Percentiles rank a stretch among this genome's conserved stretches.
phyloP scores from a whole-genome alignment of 2,797 vertebrate species.

The Pteropus rufus region DNA sequence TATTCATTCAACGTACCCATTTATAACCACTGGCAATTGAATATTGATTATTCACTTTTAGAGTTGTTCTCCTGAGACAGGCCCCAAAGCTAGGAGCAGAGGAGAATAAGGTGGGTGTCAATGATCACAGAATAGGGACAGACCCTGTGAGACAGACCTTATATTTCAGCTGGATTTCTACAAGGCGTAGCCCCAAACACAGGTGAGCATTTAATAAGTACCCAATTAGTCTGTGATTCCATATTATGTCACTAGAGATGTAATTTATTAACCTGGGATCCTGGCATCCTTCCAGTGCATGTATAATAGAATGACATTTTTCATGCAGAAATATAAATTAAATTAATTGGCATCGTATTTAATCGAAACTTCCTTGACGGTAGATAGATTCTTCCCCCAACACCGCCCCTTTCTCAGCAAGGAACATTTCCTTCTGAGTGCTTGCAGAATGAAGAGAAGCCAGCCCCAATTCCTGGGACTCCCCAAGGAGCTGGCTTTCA shows the following conservation, averaged over 20 bases:
- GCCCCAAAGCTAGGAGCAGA: background rate
- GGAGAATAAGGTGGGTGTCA: background rate
- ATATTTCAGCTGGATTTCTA: constrained; percentile 14
- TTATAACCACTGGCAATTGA: constrained; percentile 33
- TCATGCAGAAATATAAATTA: constrained; percentile 74
- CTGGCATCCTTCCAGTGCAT: constrained; percentile 64
- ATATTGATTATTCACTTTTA: constrained; percentile 15
- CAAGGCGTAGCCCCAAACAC: constrained; percentile 3
- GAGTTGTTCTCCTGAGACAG: background rate
- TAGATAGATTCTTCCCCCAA: constrained; percentile 43
- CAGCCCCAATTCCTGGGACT: background rate
- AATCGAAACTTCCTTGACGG: constrained; percentile 70
- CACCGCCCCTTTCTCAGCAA: constrained; percentile 35
- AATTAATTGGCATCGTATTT: constrained; percentile 71
- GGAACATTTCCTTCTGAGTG: constrained; percentile 54
- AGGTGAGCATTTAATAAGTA: constrained; percentile 70
- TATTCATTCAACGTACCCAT: constrained; percentile 22
- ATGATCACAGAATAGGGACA: background rate
- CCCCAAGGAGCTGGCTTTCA: constrained; percentile 46
- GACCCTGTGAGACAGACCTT: background rate
- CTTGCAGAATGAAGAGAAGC: constrained; percentile 21
- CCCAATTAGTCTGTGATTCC: constrained; percentile 58
- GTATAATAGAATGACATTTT: constrained; percentile 67
- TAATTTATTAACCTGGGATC: constrained; percentile 65
- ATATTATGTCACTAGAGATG: constrained; percentile 52